Evolutionary conservation across 2,888 invertebrate species (phyloP).

Genomic region (Polymixis flavicincta): DNA sequence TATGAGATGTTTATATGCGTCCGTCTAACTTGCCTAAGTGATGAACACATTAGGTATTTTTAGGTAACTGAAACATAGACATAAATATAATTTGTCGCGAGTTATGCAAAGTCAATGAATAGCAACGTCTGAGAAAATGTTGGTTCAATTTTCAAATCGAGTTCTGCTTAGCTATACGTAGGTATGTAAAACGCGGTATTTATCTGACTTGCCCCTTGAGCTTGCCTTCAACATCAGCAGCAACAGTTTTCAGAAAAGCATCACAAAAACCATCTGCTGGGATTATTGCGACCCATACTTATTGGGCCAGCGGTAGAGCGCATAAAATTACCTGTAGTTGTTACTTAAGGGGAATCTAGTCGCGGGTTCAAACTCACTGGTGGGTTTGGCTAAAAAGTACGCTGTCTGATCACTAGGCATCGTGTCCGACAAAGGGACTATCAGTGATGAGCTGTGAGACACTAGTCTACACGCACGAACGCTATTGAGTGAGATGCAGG

Average conservation of each 20-base stretch:
- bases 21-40: not conserved
- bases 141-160: not conserved
- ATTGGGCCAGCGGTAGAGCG: not conserved
- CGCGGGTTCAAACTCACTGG: too few species aligned
- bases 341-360: too few species aligned
- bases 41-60: not conserved
- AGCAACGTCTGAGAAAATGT: not conserved
- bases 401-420: too few species aligned
- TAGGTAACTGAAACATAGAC: not conserved
- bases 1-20: not conserved
- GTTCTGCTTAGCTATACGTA: slow-evolving; percentile 5
- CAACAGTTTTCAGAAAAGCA: not conserved
- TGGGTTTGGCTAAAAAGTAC: too few species aligned
- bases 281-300: not conserved
- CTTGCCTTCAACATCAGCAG: not conserved
- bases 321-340: not conserved
- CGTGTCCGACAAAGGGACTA: too few species aligned
- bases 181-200: too few species aligned
- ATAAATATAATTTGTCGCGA: not conserved
- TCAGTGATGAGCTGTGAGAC: too few species aligned
- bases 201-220: not conserved
- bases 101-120: not conserved
- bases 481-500: too few species aligned
- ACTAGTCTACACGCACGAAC: too few species aligned
- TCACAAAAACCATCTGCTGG: not conserved